Evolutionary conservation across 2,797 vertebrate genomes (phyloP).

Genomic region (Xenentodon cancila): DNA sequence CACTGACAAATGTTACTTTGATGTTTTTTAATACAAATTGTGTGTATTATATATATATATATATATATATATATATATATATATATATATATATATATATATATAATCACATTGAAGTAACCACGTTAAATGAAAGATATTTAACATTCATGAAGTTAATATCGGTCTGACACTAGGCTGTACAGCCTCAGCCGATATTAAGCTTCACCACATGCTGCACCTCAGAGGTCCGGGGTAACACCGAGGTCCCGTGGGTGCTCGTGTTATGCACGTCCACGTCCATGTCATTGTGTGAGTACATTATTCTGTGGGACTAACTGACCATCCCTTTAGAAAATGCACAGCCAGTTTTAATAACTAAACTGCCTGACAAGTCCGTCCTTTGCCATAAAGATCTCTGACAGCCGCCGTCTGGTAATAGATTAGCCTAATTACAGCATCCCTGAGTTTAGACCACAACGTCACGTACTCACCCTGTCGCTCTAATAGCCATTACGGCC

Average conservation of each 20-base stretch:
- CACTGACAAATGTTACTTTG: background rate
- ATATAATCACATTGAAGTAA: constrained; percentile 13
- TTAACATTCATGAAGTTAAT: no score
- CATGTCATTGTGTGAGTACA: constrained; percentile 14
- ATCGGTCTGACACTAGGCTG: no score
- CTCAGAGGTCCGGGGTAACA: constrained; percentile 40
- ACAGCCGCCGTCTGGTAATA: constrained; percentile 92
- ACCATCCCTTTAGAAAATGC: constrained; percentile 47
- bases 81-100: background rate
- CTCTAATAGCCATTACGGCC: constrained; percentile 76
- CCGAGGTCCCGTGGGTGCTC: constrained; percentile 31
- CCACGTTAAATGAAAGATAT: background rate
- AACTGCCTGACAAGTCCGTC: constrained; percentile 86
- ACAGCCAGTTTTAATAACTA: constrained; percentile 73
- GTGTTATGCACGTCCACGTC: constrained; percentile 34
- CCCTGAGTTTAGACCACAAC: constrained; percentile 94
- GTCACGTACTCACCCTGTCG: constrained; percentile 82
- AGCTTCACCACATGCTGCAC: constrained; percentile 18
- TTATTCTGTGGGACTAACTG: constrained; percentile 35
- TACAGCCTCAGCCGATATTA: no score
- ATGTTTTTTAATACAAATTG: background rate
- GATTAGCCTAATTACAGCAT: constrained; percentile 96
- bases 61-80: no score
- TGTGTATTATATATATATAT: background rate
- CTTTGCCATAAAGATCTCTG: constrained; percentile 92